These are phyloP conservation scores for Phragmatobia fuliginosa DNA, from an alignment of 2,888 invertebrate species.

Conservation along the genomic window DNA sequence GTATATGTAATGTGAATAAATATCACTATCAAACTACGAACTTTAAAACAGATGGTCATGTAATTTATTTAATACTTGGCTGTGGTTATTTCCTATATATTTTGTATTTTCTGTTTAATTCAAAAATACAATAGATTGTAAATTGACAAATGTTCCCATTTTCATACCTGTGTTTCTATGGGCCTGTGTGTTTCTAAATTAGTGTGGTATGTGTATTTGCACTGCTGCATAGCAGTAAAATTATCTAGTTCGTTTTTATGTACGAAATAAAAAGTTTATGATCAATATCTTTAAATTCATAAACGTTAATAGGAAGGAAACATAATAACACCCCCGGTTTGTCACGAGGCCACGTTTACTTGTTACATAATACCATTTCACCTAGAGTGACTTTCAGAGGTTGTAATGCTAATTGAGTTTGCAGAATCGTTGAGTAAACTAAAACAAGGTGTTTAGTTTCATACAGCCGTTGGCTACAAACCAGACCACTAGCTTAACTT, in stretches of 20 bases:
- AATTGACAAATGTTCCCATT: background rate
- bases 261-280: background rate
- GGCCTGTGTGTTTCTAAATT: background rate
- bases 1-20: too few relatives aligned
- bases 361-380: conserved; percentile 59
- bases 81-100: too few relatives aligned
- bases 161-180: background rate
- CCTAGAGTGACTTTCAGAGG: conserved; percentile 66
- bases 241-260: background rate
- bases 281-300: conserved; percentile 8
- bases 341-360: conserved; percentile 38
- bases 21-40: too few relatives aligned
- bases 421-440: conserved; percentile 73
- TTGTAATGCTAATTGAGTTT: conserved; percentile 77
- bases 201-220: background rate
- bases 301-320: conserved; percentile 21
- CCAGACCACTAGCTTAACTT: conserved; percentile 60
- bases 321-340: conserved; percentile 34
- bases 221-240: background rate
- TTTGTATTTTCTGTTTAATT: background rate
- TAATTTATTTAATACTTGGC: too few relatives aligned
- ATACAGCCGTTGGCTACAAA: conserved; percentile 68
- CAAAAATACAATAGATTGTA: background rate
- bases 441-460: conserved; percentile 74
- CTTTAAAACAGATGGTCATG: too few relatives aligned